These are phyloP conservation scores for Apistogramma diplotaenia DNA, from an alignment of 2,113 vertebrate genomes.

Conservation along the genomic window DNA sequence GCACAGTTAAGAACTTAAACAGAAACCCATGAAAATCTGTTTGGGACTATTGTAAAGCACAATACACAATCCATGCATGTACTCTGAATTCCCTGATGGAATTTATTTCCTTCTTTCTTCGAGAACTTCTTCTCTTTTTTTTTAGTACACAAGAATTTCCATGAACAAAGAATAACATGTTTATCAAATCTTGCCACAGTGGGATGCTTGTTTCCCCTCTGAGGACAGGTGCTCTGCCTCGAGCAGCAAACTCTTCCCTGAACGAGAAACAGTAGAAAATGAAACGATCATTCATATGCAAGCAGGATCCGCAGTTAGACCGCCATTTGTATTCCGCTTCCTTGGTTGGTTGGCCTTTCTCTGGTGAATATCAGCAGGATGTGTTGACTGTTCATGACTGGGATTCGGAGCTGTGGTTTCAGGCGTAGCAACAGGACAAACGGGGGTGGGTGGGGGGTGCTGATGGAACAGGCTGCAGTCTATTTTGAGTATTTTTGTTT, in stretches of 20 bases:
- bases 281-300: slow-evolving; percentile 49
- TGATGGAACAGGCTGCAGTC: slow-evolving; percentile 41
- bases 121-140: neutral
- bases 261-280: slow-evolving; percentile 16
- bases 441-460: neutral
- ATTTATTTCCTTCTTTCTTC: neutral
- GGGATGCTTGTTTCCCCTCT: slow-evolving; percentile 11
- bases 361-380: slow-evolving; percentile 26
- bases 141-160: neutral
- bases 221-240: slow-evolving; percentile 28
- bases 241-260: neutral
- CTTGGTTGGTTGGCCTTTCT: slow-evolving; percentile 36
- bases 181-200: slow-evolving; percentile 1
- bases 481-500: slow-evolving; percentile 68
- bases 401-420: slow-evolving; percentile 37
- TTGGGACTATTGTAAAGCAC: slow-evolving; percentile 17
- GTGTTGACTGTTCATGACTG: slow-evolving; percentile 49
- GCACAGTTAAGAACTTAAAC: neutral
- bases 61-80: slow-evolving; percentile 10
- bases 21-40: slow-evolving; percentile 25
- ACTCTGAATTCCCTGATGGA: neutral
- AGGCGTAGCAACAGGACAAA: slow-evolving; percentile 33
- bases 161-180: slow-evolving; percentile 1
- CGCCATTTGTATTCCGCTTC: slow-evolving; percentile 25
- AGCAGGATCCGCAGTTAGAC: neutral